These are phyloP conservation scores for Genyomyrus donnyi DNA, from an alignment of 2,113 vertebrate species.

Conservation along the genomic window DNA sequence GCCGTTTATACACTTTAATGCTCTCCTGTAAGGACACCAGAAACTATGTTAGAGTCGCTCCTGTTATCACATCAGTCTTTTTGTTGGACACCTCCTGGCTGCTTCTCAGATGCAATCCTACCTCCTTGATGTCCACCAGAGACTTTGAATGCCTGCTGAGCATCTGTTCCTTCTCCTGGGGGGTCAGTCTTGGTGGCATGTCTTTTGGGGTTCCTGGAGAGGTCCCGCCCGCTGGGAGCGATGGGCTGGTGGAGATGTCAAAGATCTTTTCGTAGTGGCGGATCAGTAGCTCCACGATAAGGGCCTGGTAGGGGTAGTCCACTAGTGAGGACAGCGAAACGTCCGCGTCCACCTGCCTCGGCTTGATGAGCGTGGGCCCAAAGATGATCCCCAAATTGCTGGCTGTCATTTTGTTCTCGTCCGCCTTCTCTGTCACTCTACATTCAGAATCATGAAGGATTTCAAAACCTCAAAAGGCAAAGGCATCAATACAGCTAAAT, in stretches of 20 bases:
- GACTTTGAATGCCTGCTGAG: slow-evolving; percentile 70
- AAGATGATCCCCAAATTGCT: slow-evolving; percentile 96
- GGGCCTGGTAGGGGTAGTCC: slow-evolving; percentile 91
- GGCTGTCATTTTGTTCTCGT: slow-evolving; percentile 97
- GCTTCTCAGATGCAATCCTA: slow-evolving; percentile 44
- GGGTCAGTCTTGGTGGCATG: slow-evolving; percentile 38
- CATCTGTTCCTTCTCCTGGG: slow-evolving; percentile 66
- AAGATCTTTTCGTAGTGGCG: slow-evolving; percentile 85
- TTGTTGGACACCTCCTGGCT: background rate
- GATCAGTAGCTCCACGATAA: slow-evolving; percentile 86
- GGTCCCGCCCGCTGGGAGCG: slow-evolving; percentile 49
- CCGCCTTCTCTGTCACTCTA: slow-evolving; percentile 80
- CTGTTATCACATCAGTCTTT: background rate
- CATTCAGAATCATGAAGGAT: slow-evolving; percentile 10
- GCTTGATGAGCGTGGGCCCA: slow-evolving; percentile 89
- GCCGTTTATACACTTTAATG: slow-evolving; percentile 58
- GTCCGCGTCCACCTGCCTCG: slow-evolving; percentile 78
- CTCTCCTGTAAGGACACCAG: slow-evolving; percentile 46
- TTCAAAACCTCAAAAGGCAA: background rate
- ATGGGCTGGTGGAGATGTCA: slow-evolving; percentile 69
- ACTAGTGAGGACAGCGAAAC: slow-evolving; percentile 87
- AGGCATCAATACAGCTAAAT: background rate
- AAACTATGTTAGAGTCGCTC: slow-evolving; percentile 11
- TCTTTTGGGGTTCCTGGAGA: slow-evolving; percentile 20
- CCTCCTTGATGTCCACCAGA: slow-evolving; percentile 77